phyloP scores from a whole-genome alignment of 2,797 vertebrate species.

The Hoplostethus mediterraneus region DNA sequence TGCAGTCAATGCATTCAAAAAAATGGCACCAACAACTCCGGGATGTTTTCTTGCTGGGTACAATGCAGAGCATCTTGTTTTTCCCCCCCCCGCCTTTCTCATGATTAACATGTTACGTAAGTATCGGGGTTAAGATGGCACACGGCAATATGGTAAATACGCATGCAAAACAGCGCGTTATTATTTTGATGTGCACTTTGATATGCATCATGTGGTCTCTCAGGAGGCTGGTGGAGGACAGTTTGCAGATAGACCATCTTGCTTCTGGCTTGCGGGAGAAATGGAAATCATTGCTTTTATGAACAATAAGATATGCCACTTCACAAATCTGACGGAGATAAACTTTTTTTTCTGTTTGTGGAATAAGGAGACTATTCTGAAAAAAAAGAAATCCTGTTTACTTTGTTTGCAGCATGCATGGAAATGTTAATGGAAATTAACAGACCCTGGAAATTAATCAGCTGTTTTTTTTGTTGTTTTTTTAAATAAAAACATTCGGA shows the following conservation, averaged over 20 bases:
- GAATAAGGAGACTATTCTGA: slow-evolving; percentile 21
- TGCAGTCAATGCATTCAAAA: not conserved
- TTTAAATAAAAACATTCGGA: not conserved
- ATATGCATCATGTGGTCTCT: slow-evolving; percentile 27
- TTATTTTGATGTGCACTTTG: slow-evolving; percentile 37
- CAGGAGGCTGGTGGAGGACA: slow-evolving; percentile 8
- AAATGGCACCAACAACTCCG: not conserved
- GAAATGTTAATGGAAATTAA: no score
- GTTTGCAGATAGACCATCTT: slow-evolving; percentile 43
- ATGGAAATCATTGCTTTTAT: slow-evolving; percentile 45
- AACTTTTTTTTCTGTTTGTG: slow-evolving; percentile 32
- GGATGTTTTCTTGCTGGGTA: not conserved
- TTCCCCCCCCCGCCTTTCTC: not conserved
- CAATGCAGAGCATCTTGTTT: slow-evolving; percentile 11
- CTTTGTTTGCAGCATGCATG: not conserved
- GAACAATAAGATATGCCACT: slow-evolving; percentile 20
- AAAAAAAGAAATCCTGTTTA: not conserved
- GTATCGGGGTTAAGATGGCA: not conserved
- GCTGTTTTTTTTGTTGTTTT: no score
- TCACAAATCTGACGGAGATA: slow-evolving; percentile 27
- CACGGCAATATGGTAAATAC: slow-evolving; percentile 26
- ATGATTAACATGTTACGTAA: slow-evolving; percentile 39
- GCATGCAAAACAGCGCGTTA: slow-evolving; percentile 8
- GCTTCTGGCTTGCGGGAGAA: slow-evolving; percentile 41
- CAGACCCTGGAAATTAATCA: not conserved